Evolutionary conservation across 2,113 vertebrate genomes (phyloP).

Genomic region (Saiga tatarica): DNA sequence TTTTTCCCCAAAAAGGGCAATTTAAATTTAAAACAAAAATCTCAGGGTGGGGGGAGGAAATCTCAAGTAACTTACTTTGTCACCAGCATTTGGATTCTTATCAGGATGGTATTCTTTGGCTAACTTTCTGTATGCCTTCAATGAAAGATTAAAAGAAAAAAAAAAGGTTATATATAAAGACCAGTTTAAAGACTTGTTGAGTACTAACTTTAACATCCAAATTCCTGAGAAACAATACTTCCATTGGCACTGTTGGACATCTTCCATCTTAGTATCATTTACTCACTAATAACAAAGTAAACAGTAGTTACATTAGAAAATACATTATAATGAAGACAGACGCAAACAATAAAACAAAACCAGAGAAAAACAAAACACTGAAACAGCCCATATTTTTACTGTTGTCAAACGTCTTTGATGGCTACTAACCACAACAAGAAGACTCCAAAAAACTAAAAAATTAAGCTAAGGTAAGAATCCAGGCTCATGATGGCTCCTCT

Average conservation of each 20-base stretch:
- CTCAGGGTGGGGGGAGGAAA: rapidly evolving
- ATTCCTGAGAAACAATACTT: slow-evolving; percentile 24
- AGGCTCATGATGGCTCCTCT: not conserved
- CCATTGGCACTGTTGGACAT: not conserved
- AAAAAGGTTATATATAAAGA: slow-evolving; percentile 18
- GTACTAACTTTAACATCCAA: not conserved
- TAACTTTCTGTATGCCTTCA: slow-evolving; percentile 95
- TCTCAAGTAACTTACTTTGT: slow-evolving; percentile 89
- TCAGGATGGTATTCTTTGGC: slow-evolving; percentile 99
- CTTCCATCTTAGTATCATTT: not conserved
- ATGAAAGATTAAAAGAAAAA: slow-evolving; percentile 21
- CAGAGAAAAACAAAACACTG: not conserved
- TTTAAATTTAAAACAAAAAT: slow-evolving; percentile 19
- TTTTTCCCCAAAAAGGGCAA: not conserved
- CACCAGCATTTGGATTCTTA: slow-evolving; percentile 98
- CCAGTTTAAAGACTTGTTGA: not conserved
- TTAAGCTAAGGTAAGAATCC: not conserved
- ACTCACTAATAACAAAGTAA: not conserved
- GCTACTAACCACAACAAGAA: not conserved
- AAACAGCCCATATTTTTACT: not conserved
- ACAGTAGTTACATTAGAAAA: not conserved
- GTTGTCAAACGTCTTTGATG: not conserved
- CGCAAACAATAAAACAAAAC: not conserved
- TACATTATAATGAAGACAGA: not conserved
- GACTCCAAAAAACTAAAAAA: not conserved